phyloP scores from a whole-genome alignment of 2,113 vertebrate genomes.

The Mirza zaza region DNA sequence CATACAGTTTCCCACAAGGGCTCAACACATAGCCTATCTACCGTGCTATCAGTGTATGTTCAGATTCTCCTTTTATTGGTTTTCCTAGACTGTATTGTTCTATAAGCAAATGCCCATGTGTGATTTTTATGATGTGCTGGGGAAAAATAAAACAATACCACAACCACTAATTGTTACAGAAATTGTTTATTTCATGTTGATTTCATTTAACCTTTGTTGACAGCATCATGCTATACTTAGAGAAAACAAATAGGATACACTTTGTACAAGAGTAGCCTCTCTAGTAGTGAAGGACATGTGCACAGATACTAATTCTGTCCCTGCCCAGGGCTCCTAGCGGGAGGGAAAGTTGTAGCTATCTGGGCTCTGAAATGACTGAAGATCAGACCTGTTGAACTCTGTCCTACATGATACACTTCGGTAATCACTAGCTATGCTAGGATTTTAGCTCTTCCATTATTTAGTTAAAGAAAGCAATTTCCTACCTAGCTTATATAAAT shows the following conservation, averaged over 20 bases:
- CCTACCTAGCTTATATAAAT: background rate
- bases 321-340: background rate
- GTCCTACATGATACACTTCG: background rate
- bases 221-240: background rate
- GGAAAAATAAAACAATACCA: slow-evolving; percentile 74
- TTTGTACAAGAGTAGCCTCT: background rate
- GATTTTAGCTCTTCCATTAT: background rate
- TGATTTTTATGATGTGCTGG: slow-evolving; percentile 75
- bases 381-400: background rate
- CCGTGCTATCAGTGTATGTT: slow-evolving; percentile 60
- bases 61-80: slow-evolving; percentile 60
- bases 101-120: slow-evolving; percentile 71
- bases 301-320: background rate
- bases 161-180: slow-evolving; percentile 42
- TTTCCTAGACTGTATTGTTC: slow-evolving; percentile 73
- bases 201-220: background rate
- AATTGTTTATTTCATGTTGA: slow-evolving; percentile 51
- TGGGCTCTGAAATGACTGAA: background rate
- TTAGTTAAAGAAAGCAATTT: slow-evolving; percentile 32
- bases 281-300: background rate
- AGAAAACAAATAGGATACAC: background rate
- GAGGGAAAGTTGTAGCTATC: background rate
- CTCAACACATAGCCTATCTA: slow-evolving; percentile 53
- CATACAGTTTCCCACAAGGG: slow-evolving; percentile 69
- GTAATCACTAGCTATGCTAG: background rate